Evolutionary conservation across 2,888 invertebrate species (phyloP).

Genomic region (Pinctada fucata): DNA sequence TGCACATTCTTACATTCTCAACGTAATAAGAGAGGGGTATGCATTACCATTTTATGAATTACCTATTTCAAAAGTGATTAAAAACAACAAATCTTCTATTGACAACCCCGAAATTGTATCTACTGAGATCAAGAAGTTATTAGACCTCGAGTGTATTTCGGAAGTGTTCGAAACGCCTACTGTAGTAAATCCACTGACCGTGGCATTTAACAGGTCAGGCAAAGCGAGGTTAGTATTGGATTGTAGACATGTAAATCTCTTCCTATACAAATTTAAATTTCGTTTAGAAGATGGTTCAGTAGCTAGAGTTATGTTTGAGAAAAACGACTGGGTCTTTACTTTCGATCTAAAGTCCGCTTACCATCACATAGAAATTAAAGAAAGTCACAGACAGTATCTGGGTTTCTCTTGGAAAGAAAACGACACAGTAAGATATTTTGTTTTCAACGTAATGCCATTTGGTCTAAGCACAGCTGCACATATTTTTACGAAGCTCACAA

Average conservation of each 20-base stretch:
- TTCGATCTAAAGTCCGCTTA: conserved; percentile 33
- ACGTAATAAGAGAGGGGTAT: no score
- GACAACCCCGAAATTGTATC: conserved; percentile 32
- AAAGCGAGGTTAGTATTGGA: conserved; percentile 41
- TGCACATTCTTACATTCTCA: no score
- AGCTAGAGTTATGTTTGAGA: conserved; percentile 22
- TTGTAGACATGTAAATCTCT: conserved; percentile 38
- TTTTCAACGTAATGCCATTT: neutral
- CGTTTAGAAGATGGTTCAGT: conserved; percentile 35
- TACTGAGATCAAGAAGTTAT: conserved; percentile 31
- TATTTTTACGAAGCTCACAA: neutral
- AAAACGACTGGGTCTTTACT: conserved; percentile 20
- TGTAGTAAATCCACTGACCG: conserved; percentile 42
- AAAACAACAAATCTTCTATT: conserved; percentile 10
- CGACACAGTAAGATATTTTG: neutral
- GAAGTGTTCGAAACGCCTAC: conserved; percentile 13
- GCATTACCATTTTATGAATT: conserved; percentile 8
- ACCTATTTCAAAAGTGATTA: neutral
- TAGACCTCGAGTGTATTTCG: conserved; percentile 34
- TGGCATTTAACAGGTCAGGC: conserved; percentile 35
- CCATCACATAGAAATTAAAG: conserved; percentile 37
- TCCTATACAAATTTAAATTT: conserved; percentile 34
- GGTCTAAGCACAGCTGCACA: neutral
- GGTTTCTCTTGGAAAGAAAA: conserved; percentile 26
- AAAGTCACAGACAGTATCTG: conserved; percentile 8